These are phyloP conservation scores for Eubucco bourcierii DNA, from an alignment of 2,113 vertebrate species.

Conservation along the genomic window DNA sequence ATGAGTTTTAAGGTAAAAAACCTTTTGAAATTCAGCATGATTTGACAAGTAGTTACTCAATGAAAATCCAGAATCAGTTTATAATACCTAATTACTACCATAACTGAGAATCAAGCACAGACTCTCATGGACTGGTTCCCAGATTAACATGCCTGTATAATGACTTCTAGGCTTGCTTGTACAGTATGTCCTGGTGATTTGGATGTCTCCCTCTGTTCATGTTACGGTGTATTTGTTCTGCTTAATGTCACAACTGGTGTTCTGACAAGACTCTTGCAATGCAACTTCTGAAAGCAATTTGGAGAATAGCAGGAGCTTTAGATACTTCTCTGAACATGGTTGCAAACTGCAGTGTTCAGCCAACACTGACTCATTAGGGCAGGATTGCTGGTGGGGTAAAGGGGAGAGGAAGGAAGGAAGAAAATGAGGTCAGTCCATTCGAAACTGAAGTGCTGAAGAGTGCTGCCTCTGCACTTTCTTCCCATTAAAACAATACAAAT, in stretches of 20 bases:
- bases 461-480: neutral
- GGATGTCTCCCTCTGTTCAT: neutral
- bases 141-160: neutral
- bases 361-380: conserved; percentile 47
- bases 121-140: neutral
- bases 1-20: neutral
- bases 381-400: conserved; percentile 3
- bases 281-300: conserved; percentile 30
- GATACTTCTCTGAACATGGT: conserved; percentile 25
- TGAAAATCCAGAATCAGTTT: neutral
- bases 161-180: neutral
- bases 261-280: conserved; percentile 30
- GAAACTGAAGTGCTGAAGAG: neutral
- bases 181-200: neutral
- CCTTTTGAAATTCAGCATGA: neutral
- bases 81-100: neutral
- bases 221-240: conserved; percentile 38
- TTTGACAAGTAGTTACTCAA: neutral
- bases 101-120: neutral
- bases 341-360: neutral
- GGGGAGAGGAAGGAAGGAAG: conserved; percentile 33
- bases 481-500: neutral
- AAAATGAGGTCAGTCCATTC: conserved; percentile 34
- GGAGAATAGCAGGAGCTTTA: conserved; percentile 39
- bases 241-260: conserved; percentile 43